These are phyloP conservation scores for Scolopax rusticola DNA, from an alignment of 2,797 vertebrate species.

Conservation along the genomic window DNA sequence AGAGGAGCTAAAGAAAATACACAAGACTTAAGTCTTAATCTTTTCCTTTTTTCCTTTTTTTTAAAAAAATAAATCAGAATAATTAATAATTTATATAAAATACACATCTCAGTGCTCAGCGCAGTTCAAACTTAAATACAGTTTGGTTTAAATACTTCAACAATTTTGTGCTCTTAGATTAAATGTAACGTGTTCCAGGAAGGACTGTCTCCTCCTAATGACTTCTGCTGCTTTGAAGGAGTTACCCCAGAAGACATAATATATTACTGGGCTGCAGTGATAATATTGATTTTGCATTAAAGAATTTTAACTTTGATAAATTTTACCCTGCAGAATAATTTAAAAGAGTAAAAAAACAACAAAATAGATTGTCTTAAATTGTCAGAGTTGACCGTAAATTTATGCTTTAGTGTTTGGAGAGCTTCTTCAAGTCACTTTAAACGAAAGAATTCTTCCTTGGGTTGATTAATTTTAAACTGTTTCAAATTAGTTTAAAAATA, in stretches of 20 bases:
- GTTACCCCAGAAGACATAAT: neutral
- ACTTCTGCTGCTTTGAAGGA: neutral
- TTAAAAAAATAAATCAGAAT: neutral
- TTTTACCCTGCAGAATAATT: neutral
- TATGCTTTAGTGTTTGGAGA: neutral
- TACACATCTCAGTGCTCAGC: neutral
- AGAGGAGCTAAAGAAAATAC: neutral
- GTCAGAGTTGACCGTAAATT: neutral
- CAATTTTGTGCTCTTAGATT: neutral
- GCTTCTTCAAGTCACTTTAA: neutral
- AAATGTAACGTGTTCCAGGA: neutral
- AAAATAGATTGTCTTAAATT: slow-evolving; percentile 10
- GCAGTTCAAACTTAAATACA: neutral
- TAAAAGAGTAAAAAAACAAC: neutral
- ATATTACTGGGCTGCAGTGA: neutral
- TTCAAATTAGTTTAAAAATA: neutral
- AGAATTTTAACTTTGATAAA: slow-evolving; percentile 1
- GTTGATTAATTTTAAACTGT: neutral
- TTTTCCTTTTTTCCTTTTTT: neutral
- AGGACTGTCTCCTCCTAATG: neutral
- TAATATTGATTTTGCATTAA: slow-evolving; percentile 21
- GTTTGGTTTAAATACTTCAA: neutral
- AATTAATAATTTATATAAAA: neutral
- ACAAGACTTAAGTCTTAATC: neutral
- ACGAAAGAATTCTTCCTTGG: neutral